Evolutionary conservation across 2,113 vertebrate genomes (phyloP).

Genomic region (Mus musculus): GRCm39 chr10:15179001-15179500

Average conservation of each 20-base stretch:
- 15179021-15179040: background rate
- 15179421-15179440: no score
- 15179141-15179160: background rate
- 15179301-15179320: no score
- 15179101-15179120: background rate
- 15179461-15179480: background rate
- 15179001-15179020: background rate
- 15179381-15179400: no score
- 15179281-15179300: no score
- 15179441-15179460: background rate
- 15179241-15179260: background rate
- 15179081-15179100: background rate
- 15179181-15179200: background rate
- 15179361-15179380: no score
- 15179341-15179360: no score
- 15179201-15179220: background rate
- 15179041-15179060: background rate
- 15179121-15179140: no score
- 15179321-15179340: no score
- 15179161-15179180: background rate
- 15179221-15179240: background rate
- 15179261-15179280: no score
- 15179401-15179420: no score
- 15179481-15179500: conserved; percentile 19
- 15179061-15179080: background rate